phyloP scores from a whole-genome alignment of 92 coral and sea anemone species.

The Siderastrea radians region DNA sequence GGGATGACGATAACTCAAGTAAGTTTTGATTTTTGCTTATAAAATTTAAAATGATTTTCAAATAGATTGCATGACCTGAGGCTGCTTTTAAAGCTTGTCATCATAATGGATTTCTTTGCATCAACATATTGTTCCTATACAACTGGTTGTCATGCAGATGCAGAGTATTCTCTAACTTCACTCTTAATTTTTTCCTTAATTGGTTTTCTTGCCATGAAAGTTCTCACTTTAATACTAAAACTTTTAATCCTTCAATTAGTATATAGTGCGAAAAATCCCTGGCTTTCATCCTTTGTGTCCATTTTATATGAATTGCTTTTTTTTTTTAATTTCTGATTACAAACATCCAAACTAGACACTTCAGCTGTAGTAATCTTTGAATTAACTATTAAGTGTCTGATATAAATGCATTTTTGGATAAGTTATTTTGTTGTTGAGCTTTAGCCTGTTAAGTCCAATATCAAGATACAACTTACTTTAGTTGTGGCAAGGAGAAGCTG shows the following conservation, averaged over 20 bases:
- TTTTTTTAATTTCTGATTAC: neutral
- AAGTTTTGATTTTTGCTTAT: constrained; percentile 17
- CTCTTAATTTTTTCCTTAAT: neutral
- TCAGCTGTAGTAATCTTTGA: neutral
- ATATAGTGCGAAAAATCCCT: neutral
- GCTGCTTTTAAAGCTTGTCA: neutral
- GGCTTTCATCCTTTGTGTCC: neutral
- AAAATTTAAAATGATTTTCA: neutral
- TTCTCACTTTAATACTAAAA: no score
- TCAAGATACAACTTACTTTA: no score
- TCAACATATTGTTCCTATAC: constrained; percentile 16
- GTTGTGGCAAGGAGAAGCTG: no score
- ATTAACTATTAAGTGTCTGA: neutral
- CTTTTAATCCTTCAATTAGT: neutral
- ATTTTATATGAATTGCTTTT: neutral
- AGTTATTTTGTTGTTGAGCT: no score
- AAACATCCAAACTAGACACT: constrained; percentile 19
- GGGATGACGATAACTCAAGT: constrained; percentile 89
- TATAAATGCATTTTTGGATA: neutral
- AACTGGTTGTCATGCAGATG: constrained; percentile 13
- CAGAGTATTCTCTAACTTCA: neutral
- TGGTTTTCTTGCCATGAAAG: neutral
- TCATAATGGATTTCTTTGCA: constrained; percentile 8
- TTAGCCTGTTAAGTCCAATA: no score
- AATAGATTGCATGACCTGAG: constrained; percentile 24